A percentile compares a stretch with the other conserved stretches of the same genome.
Conservation (phyloP, 35 echinoderm and acorn worm species). For the Holothuria glaberrima region DNA sequence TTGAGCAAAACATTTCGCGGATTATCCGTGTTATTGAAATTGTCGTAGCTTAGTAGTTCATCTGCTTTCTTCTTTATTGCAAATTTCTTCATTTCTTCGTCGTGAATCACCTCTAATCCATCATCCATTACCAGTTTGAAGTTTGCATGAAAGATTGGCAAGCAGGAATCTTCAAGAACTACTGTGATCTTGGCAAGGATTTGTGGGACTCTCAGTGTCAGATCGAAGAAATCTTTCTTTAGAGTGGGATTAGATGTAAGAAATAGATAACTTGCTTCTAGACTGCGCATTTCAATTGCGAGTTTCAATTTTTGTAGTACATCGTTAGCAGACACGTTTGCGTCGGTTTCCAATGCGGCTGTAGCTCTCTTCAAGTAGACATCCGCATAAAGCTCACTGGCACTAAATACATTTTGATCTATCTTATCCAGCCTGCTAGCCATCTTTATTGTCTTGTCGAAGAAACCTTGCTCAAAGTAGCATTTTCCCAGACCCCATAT, state of each 20-base stretch:
- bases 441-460: background rate
- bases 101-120: background rate
- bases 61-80: background rate
- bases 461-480: background rate
- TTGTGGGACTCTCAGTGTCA: background rate
- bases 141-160: background rate
- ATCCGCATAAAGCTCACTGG: constrained; percentile 6
- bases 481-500: background rate
- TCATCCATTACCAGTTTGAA: background rate
- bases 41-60: background rate
- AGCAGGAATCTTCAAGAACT: background rate
- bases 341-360: background rate
- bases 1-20: background rate
- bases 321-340: no score
- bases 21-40: background rate
- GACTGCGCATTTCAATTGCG: background rate
- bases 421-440: background rate
- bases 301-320: background rate
- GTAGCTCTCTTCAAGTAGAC: background rate
- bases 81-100: background rate
- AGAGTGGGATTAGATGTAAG: background rate
- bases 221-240: background rate
- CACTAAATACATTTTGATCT: background rate
- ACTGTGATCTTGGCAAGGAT: background rate
- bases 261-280: background rate